Percentiles rank a stretch among this genome's conserved stretches.
These are phyloP conservation scores for Menidia beryllina DNA, from an alignment of 2,113 vertebrate species.

Conservation along the genomic window DNA sequence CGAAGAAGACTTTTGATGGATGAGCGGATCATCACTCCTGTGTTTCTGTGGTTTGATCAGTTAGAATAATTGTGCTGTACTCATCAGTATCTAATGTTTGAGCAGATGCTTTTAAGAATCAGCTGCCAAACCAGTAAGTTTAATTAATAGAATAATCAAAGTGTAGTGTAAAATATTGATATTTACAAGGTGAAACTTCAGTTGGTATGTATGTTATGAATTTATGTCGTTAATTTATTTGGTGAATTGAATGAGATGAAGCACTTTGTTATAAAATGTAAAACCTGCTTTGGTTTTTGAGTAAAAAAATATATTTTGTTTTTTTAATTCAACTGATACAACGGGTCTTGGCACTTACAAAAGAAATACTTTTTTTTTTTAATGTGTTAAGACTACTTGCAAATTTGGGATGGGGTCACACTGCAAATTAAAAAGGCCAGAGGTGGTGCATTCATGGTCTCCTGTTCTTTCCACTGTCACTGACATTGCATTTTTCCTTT, in stretches of 20 bases:
- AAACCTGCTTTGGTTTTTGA: constrained; percentile 32
- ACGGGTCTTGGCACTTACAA: constrained; percentile 1
- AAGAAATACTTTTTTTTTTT: constrained; percentile 3
- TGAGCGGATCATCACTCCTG: not conserved
- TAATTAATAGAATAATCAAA: constrained; percentile 19
- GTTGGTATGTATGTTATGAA: constrained; percentile 71
- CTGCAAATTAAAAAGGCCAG: constrained; percentile 12
- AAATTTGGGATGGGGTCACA: constrained; percentile 9
- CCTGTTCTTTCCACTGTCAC: not conserved
- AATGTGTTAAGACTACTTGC: constrained; percentile 11
- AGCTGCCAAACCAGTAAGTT: constrained; percentile 2
- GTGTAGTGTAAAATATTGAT: constrained; percentile 31
- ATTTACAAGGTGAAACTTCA: constrained; percentile 54
- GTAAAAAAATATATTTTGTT: constrained; percentile 4
- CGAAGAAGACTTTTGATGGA: constrained; percentile 29
- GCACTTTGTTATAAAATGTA: constrained; percentile 77
- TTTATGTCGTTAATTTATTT: constrained; percentile 82
- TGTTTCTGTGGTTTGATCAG: not conserved
- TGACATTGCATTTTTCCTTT: not conserved
- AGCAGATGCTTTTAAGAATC: constrained; percentile 1
- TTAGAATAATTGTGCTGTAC: constrained; percentile 26
- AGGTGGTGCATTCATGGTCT: not conserved
- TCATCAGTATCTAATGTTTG: constrained; percentile 3
- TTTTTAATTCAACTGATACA: constrained; percentile 14
- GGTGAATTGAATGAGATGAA: constrained; percentile 61